A percentile compares a stretch with the other conserved stretches of the same genome.
These are phyloP conservation scores for Brachypterus glaber DNA, from an alignment of 2,888 invertebrate genomes.

Conservation along the genomic window DNA sequence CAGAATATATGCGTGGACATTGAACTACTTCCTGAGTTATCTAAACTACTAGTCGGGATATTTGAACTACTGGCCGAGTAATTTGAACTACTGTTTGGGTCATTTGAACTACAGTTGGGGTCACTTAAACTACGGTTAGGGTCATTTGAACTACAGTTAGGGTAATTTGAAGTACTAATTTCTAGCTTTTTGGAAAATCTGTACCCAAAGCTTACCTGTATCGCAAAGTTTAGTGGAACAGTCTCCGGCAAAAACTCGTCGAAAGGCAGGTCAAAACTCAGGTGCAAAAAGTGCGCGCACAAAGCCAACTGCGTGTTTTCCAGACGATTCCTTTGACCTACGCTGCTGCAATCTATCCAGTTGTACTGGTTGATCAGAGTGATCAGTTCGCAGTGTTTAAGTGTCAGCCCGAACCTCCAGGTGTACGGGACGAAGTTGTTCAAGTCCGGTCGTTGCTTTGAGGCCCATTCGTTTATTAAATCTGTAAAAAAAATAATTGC, in stretches of 20 bases:
- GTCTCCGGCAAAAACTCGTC: constrained; percentile 87
- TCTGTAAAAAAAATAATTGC: too few relatives aligned
- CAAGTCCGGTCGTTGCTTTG: constrained; percentile 86
- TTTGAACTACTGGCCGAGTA: constrained; percentile 1
- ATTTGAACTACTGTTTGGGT: constrained; percentile 1
- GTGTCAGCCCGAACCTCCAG: constrained; percentile 81
- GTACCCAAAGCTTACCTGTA: constrained; percentile 50
- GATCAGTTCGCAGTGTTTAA: constrained; percentile 92
- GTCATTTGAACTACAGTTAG: too few relatives aligned
- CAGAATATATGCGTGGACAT: too few relatives aligned
- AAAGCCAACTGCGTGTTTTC: constrained; percentile 92
- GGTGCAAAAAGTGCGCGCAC: constrained; percentile 86
- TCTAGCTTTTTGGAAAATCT: neutral
- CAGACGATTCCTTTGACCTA: constrained; percentile 55
- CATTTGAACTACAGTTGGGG: too few relatives aligned
- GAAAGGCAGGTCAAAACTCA: constrained; percentile 90
- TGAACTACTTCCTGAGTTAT: too few relatives aligned
- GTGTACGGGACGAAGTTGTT: constrained; percentile 94
- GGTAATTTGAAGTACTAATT: too few relatives aligned
- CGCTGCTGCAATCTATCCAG: constrained; percentile 97
- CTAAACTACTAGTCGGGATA: neutral
- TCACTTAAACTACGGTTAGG: too few relatives aligned
- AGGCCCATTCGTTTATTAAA: constrained; percentile 93
- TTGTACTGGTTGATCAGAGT: constrained; percentile 93
- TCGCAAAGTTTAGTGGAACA: constrained; percentile 83